phyloP scores from a whole-genome alignment of 2,113 vertebrate genomes.

The Ameiurus melas region DNA sequence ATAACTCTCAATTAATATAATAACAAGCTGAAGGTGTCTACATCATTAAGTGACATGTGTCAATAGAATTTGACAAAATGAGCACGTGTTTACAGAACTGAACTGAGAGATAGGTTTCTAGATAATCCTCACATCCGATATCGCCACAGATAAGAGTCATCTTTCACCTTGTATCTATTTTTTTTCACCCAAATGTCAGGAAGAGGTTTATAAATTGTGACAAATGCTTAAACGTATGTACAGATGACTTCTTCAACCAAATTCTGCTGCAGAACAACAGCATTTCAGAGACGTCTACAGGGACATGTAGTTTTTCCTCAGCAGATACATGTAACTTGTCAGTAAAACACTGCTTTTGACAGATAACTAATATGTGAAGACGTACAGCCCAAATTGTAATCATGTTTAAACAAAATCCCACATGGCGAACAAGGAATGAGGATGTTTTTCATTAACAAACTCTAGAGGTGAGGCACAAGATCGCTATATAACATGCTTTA shows the following conservation, averaged over 20 bases:
- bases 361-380: not conserved
- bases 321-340: not conserved
- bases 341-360: not conserved
- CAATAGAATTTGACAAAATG: not conserved
- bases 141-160: not conserved
- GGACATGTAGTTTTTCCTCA: not conserved
- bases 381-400: not conserved
- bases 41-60: too few species aligned
- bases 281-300: not conserved
- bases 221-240: not conserved
- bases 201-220: not conserved
- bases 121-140: not conserved
- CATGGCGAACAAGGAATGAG: not conserved
- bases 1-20: not conserved
- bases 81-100: not conserved
- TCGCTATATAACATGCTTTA: not conserved
- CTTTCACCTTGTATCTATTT: not conserved
- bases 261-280: not conserved
- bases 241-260: not conserved
- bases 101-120: not conserved
- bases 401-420: not conserved
- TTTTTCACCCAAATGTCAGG: not conserved
- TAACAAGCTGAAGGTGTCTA: not conserved
- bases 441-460: not conserved
- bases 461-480: not conserved